These are phyloP conservation scores for Cyprinella venusta DNA, from an alignment of 2,797 vertebrate species.

Conservation along the genomic window DNA sequence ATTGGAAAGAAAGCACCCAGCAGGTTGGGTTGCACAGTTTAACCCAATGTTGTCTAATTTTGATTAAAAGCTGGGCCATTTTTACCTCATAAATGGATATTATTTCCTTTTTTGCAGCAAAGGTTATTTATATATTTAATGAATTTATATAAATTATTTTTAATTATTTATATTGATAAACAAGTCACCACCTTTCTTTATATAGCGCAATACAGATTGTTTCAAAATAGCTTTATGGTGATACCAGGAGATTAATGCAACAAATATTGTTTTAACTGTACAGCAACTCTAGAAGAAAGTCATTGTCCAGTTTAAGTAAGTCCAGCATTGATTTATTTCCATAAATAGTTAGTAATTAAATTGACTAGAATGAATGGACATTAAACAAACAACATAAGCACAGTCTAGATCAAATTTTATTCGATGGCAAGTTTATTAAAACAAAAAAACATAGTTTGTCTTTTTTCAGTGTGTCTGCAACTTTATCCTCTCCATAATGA, in stretches of 20 bases:
- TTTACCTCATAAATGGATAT: neutral
- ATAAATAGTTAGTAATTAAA: too few relatives aligned
- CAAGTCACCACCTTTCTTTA: neutral
- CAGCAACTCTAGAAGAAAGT: too few relatives aligned
- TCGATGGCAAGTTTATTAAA: too few relatives aligned
- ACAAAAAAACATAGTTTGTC: neutral
- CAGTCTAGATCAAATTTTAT: too few relatives aligned
- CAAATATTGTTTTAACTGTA: too few relatives aligned
- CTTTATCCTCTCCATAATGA: neutral
- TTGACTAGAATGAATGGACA: neutral
- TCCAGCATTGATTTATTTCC: too few relatives aligned
- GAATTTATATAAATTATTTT: neutral
- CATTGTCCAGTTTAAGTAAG: too few relatives aligned
- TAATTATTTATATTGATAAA: neutral
- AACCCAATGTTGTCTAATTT: neutral
- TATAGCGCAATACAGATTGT: too few relatives aligned
- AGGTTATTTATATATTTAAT: too few relatives aligned
- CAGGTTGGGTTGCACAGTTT: neutral
- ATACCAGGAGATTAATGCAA: too few relatives aligned
- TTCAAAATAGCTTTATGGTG: too few relatives aligned
- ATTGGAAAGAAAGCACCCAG: neutral
- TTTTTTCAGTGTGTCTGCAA: neutral
- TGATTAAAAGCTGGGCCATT: neutral
- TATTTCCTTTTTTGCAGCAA: too few relatives aligned
- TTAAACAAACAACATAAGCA: neutral